Percentiles rank a stretch among this genome's conserved stretches.
These are phyloP conservation scores for Drosophila algonquin DNA, from an alignment of 2,888 invertebrate species.

Conservation along the genomic window DNA sequence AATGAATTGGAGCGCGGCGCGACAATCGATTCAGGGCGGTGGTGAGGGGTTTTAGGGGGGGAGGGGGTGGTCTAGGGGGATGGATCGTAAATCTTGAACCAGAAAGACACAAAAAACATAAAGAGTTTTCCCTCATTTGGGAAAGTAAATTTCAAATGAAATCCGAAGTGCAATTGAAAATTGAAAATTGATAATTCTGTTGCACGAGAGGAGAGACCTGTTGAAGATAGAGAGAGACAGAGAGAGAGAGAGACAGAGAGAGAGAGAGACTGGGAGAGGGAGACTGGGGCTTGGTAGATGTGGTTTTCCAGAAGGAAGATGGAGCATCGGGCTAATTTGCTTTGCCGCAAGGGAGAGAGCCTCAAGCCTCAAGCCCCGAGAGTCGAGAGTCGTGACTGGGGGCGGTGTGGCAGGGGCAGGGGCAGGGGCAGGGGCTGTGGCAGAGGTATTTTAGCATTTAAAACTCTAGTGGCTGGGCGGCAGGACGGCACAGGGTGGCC, in stretches of 20 bases:
- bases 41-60: neutral
- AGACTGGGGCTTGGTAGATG: neutral
- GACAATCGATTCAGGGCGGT: neutral
- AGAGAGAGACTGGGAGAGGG: neutral
- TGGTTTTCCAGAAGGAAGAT: neutral
- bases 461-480: constrained; percentile 17
- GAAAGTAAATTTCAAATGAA: constrained; percentile 22
- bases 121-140: constrained; percentile 25
- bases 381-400: neutral
- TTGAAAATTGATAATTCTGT: constrained; percentile 15
- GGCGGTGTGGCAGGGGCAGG: too few relatives aligned
- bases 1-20: constrained; percentile 54
- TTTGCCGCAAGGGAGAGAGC: neutral
- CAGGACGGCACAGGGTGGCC: neutral
- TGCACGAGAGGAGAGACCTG: constrained; percentile 7
- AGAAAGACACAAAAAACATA: neutral
- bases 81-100: constrained; percentile 28
- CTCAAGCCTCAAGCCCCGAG: neutral
- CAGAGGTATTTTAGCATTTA: constrained; percentile 40
- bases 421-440: neutral
- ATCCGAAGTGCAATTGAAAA: constrained; percentile 31
- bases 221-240: constrained; percentile 7
- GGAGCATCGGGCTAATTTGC: constrained; percentile 30
- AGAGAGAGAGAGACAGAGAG: neutral
- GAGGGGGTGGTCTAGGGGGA: neutral